Percentiles rank a stretch among this genome's conserved stretches.
Evolutionary conservation across 2,888 invertebrate species (phyloP).

Genomic region (Globia sparganii): DNA sequence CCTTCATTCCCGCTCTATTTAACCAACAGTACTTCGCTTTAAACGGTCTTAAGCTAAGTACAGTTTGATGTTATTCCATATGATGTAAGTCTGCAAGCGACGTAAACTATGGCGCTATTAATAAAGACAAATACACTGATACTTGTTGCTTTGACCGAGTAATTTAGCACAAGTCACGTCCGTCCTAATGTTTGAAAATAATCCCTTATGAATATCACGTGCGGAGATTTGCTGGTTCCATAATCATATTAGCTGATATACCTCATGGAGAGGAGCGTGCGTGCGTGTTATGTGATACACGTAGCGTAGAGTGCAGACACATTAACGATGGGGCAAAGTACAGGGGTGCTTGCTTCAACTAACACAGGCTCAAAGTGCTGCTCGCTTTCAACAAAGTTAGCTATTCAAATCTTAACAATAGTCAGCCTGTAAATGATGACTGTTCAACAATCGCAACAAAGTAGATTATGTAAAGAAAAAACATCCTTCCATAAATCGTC

Average conservation of each 20-base stretch:
- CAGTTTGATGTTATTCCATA: conserved; percentile 63
- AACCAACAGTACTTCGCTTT: conserved; percentile 67
- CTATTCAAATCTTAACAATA: conserved; percentile 16
- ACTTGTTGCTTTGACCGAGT: conserved; percentile 61
- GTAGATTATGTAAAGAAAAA: conserved; percentile 27
- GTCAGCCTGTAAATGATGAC: conserved; percentile 15
- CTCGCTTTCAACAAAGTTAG: conserved; percentile 32
- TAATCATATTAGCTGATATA: conserved; percentile 53
- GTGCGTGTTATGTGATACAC: conserved; percentile 36
- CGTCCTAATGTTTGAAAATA: conserved; percentile 71
- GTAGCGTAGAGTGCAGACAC: conserved; percentile 70
- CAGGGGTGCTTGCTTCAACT: conserved; percentile 76
- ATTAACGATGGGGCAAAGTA: conserved; percentile 73
- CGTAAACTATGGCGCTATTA: conserved; percentile 49
- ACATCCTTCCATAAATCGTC: conserved; percentile 48
- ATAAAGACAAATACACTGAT: conserved; percentile 58
- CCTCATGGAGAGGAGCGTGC: conserved; percentile 14
- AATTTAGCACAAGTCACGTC: conserved; percentile 72
- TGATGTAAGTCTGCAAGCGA: conserved; percentile 51
- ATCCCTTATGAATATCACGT: conserved; percentile 69
- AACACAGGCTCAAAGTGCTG: conserved; percentile 67
- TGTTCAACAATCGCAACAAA: conserved; percentile 24
- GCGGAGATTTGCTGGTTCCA: conserved; percentile 60
- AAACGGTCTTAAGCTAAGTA: conserved; percentile 56
- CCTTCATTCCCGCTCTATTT: conserved; percentile 78